Base-by-base conservation (phyloP, 2,797 vertebrate species). In the Periparus ater region DNA sequence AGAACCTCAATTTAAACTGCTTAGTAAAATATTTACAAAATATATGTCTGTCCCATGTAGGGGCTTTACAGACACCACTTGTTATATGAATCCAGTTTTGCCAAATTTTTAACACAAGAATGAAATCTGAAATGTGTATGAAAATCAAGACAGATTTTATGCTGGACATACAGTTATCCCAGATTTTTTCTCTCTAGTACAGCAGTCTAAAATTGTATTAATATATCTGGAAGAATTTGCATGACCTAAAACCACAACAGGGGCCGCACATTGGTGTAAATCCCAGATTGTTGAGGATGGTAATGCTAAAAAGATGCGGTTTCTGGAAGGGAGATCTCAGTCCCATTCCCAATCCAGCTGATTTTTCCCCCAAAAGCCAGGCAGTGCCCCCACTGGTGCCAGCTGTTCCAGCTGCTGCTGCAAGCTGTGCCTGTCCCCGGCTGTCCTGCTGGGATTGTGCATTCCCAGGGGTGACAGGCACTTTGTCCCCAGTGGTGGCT, bases 371-470 rank as follows among this genome's bases (percentile, higher is more conserved):
- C 38, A 15, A 74, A 86, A 23, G 25, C 47, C 11, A 0, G 3
- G 2, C 0, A 1, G 12, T 45, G 54, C 8, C 23, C 48, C 17
- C 21, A 1, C 2, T 30, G 44, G 9, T 76, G 72, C 22, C 36
- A 48, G 36, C 38, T 45, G 29, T 51, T 29, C 25, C 4, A 4
- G 6, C 8, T 62, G 40, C 3, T 13, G 4, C 4, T n/a, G 27
- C 40, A 10, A 9, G 60, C 51, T 40, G 16, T 0, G 12, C 2
- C 5, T 14, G 27, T 25, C 23, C 42, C 0, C 0, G 32, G 42
- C 36, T 72, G 26, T 42, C 12, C 48, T n/a, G 38, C 3, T 23
- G 51, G 51, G 1, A 62, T 18, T 34, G 34, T 22, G 27, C 68
- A n/a, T 10, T 27, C 55, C 40, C 55, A 13, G 42, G 15, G 54